Evolutionary conservation across 2,113 vertebrate species (phyloP), one percentile per base, ranked within the genome.

Genomic region (Otolemur garnettii): DNA sequence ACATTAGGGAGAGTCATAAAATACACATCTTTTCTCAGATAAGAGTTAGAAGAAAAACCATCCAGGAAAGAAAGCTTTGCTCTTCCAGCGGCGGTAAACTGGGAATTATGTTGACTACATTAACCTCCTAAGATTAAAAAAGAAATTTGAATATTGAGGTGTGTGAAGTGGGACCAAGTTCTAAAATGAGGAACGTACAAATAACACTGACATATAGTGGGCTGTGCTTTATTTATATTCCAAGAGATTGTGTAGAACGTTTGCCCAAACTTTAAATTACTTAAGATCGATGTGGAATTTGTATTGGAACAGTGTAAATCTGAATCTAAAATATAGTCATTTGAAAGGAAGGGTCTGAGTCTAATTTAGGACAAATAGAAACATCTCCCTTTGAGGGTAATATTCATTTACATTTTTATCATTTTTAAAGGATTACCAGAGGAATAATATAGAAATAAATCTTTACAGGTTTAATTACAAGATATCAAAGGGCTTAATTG

Each of bases 401-500:
- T 96, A 92, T 92, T 98, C 45, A 98, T 98, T 98, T 98, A 97
- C 97, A 95, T 98, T 98, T 93, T 98, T 97, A 98, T 98, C 97
- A 97, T 98, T 98, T 98, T 98, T 97, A 97, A 98, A 98, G 97
- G 98, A 97, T 98, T 97, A 98, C 97, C 96, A 92, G 96, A 98
- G 97, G 97, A 98, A 97, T 83, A 55, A 95, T 95, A 83, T 64
- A 66, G 98, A 96, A 98, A 98, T 98, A 98, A 98, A 98, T 98
- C 98, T 98, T 97, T 96, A 92, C 96, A 94, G 98, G 97, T 97
- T 98, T 98, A 98, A 98, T 98, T 98, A 98, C 98, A 98, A 98
- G 93, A 97, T 96, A 98, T 98, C 97, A 98, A 97, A 98, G 98
- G 97, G 94, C 97, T 98, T 98, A 98, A 98, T 98, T 98, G 98